Evolutionary conservation across 2,888 invertebrate genomes (phyloP).

Genomic region (Aspidapion aeneum): DNA sequence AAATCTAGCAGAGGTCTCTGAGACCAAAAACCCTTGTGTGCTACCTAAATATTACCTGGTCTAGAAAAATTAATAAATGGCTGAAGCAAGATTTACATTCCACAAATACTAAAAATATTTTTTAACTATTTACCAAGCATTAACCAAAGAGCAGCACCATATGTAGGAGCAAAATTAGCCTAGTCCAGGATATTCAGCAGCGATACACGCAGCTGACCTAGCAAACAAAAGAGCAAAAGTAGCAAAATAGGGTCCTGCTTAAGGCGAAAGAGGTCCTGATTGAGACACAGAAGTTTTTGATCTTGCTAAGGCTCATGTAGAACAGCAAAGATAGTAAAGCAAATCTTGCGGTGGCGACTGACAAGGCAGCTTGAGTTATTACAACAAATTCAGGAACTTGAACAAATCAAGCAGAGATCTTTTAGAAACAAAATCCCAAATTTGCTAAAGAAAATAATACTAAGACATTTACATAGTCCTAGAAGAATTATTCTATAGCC

Average conservation of each 20-base stretch:
- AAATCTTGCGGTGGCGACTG: conserved; percentile 4
- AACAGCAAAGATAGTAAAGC: conserved; percentile 14
- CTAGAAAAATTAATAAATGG: too few relatives aligned
- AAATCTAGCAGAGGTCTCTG: conserved; percentile 18
- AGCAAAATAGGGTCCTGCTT: neutral
- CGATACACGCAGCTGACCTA: neutral
- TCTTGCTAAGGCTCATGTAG: neutral
- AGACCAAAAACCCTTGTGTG: conserved; percentile 15
- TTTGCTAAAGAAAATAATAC: too few relatives aligned
- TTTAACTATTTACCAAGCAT: neutral
- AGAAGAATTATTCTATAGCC: too few relatives aligned
- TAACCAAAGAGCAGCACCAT: neutral
- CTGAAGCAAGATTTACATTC: too few relatives aligned
- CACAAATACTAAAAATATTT: too few relatives aligned
- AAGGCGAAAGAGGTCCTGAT: neutral
- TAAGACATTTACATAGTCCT: too few relatives aligned
- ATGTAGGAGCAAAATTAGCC: neutral
- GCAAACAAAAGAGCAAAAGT: conserved; percentile 18
- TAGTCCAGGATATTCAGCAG: neutral
- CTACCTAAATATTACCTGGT: too few relatives aligned
- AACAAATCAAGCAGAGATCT: too few relatives aligned
- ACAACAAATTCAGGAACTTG: too few relatives aligned
- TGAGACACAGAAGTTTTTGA: neutral
- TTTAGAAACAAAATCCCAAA: too few relatives aligned
- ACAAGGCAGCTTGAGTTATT: too few relatives aligned